phyloP scores from a whole-genome alignment of 2,797 vertebrate species.

The Betta splendens region DNA sequence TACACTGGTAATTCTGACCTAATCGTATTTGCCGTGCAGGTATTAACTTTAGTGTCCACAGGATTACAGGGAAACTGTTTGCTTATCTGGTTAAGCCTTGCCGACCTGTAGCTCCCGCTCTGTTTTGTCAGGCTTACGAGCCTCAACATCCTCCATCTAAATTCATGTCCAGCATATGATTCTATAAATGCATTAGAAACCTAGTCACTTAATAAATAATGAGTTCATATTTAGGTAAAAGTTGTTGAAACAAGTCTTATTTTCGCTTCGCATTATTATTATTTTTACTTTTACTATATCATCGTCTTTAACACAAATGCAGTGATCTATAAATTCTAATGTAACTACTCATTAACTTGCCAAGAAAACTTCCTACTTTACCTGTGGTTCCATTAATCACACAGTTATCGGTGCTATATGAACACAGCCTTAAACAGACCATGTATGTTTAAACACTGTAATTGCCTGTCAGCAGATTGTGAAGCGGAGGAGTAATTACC shows the following conservation, averaged over 20 bases:
- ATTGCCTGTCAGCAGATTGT: slow-evolving; percentile 54
- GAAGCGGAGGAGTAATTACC: slow-evolving; percentile 55
- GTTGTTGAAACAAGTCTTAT: background rate
- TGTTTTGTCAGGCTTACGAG: background rate
- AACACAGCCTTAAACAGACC: too few relatives aligned
- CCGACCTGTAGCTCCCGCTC: slow-evolving; percentile 1
- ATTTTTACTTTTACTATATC: too few relatives aligned
- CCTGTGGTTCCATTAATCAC: slow-evolving; percentile 25
- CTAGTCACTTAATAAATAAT: background rate
- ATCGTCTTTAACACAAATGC: too few relatives aligned
- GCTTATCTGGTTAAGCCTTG: slow-evolving; percentile 24
- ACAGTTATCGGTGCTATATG: slow-evolving; percentile 13
- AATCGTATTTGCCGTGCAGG: slow-evolving; percentile 51
- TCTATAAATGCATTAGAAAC: background rate
- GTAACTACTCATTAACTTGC: slow-evolving; percentile 27
- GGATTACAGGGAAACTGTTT: slow-evolving; percentile 37
- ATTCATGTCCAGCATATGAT: background rate
- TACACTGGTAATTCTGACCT: slow-evolving; percentile 32
- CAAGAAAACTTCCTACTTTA: background rate
- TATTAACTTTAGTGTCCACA: slow-evolving; percentile 31
- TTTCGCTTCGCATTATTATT: too few relatives aligned
- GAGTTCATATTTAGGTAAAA: background rate
- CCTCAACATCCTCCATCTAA: background rate
- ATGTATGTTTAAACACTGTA: slow-evolving; percentile 58
- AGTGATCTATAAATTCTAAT: slow-evolving; percentile 1